Evolutionary conservation across 2,797 vertebrate genomes (phyloP).

Genomic region (Pteropus rufus): DNA sequence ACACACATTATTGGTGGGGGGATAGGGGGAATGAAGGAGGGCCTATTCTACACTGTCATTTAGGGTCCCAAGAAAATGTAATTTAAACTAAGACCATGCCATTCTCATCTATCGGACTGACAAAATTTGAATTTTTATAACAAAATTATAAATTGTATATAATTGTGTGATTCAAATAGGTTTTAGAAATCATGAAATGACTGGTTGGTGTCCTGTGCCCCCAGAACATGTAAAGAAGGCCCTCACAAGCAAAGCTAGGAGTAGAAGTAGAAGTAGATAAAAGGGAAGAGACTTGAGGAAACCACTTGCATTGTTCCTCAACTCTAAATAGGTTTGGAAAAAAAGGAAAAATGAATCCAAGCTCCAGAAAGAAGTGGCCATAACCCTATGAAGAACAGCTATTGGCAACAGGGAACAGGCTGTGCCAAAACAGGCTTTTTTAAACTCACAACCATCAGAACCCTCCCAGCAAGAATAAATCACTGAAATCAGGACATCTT

Average conservation of each 20-base stretch:
- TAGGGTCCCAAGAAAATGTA: background rate
- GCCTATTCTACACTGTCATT: background rate
- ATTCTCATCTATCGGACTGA: background rate
- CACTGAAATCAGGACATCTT: background rate
- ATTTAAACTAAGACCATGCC: background rate
- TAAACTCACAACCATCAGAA: background rate
- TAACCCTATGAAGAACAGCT: background rate
- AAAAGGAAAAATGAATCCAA: background rate
- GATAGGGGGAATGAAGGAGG: accelerated
- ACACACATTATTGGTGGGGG: background rate
- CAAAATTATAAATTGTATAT: background rate
- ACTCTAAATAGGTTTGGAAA: background rate
- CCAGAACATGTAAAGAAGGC: background rate
- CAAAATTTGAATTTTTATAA: background rate
- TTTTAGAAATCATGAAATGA: background rate
- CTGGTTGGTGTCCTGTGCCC: background rate
- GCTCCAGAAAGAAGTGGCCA: background rate
- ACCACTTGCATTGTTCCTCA: background rate
- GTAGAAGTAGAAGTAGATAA: background rate
- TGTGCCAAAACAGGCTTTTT: background rate
- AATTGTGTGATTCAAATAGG: background rate
- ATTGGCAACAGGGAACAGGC: background rate
- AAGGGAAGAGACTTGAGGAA: background rate
- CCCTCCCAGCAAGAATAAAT: background rate
- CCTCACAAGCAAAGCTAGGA: background rate